Evolutionary conservation across 2,888 invertebrate species (phyloP).

Genomic region (Megastigmus dorsalis): DNA sequence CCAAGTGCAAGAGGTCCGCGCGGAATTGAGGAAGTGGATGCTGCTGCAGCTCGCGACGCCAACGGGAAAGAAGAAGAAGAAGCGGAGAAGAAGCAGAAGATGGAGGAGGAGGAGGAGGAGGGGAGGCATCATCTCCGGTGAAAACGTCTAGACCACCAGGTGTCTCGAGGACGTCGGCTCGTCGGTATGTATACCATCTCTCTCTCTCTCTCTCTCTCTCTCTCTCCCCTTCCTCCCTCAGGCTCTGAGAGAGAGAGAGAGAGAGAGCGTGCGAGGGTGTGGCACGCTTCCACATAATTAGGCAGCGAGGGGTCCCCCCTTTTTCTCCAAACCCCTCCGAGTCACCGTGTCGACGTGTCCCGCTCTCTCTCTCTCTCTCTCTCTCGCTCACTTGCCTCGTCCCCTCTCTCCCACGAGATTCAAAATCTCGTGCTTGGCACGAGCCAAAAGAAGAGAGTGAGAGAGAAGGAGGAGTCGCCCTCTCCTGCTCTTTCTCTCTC

Average conservation of each 20-base stretch:
- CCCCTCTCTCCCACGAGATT: slow-evolving; percentile 59
- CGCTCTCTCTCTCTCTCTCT: slow-evolving; percentile 46
- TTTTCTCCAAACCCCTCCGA: slow-evolving; percentile 53
- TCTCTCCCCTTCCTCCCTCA: background rate
- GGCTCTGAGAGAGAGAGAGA: slow-evolving; percentile 41
- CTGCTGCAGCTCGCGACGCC: background rate
- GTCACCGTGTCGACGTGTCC: slow-evolving; percentile 54
- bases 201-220: slow-evolving; percentile 4
- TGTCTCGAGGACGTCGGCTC: slow-evolving; percentile 57
- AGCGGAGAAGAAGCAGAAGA: background rate
- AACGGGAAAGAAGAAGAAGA: background rate
- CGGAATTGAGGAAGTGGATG: background rate
- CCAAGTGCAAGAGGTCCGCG: slow-evolving; percentile 14
- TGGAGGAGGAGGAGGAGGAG: slow-evolving; percentile 17
- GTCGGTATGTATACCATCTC: too few relatives aligned
- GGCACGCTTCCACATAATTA: slow-evolving; percentile 62
- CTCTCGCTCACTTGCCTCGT: slow-evolving; percentile 13
- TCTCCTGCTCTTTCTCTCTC: too few relatives aligned
- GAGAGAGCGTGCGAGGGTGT: slow-evolving; percentile 55
- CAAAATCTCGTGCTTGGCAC: slow-evolving; percentile 59
- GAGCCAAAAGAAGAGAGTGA: slow-evolving; percentile 59
- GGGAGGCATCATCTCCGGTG: slow-evolving; percentile 45
- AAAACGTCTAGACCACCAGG: slow-evolving; percentile 65
- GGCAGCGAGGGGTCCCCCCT: slow-evolving; percentile 58
- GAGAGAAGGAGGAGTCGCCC: slow-evolving; percentile 31